A percentile compares a stretch with the other conserved stretches of the same genome.
Conservation (phyloP, 2,797 vertebrate species). For the Gallinago solitaria region DNA sequence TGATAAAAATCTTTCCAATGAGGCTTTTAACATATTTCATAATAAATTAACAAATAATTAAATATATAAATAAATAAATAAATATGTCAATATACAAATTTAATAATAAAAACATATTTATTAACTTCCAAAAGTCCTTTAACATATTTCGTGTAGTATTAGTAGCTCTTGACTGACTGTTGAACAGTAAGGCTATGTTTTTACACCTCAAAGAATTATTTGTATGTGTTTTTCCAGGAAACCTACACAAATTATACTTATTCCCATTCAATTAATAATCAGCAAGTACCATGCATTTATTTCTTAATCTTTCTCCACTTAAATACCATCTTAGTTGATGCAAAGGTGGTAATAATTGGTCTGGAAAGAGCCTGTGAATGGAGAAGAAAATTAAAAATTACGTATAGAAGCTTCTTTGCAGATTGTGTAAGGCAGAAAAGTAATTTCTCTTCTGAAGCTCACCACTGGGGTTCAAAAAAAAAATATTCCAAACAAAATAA, state of each 20-base stretch:
- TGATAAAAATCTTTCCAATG: neutral
- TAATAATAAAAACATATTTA: too few species aligned
- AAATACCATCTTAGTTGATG: neutral
- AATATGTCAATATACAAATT: too few species aligned
- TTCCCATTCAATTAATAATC: neutral
- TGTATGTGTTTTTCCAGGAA: neutral
- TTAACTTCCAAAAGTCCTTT: neutral
- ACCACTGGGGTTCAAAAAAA: neutral
- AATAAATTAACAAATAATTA: too few species aligned
- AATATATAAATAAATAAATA: too few species aligned
- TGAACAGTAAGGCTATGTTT: neutral
- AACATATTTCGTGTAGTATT: neutral
- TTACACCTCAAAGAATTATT: neutral
- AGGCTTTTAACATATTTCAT: too few species aligned
- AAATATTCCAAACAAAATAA: neutral
- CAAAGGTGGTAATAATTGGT: neutral
- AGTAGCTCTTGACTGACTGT: neutral
- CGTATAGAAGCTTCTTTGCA: neutral
- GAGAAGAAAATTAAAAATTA: neutral
- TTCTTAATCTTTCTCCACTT: neutral
- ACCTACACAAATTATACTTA: neutral
- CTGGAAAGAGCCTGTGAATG: neutral
- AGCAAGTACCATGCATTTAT: neutral
- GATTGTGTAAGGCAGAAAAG: neutral
- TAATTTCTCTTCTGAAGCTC: neutral